Conservation (phyloP, 2,113 vertebrate genomes). For the Mola mola region DNA sequence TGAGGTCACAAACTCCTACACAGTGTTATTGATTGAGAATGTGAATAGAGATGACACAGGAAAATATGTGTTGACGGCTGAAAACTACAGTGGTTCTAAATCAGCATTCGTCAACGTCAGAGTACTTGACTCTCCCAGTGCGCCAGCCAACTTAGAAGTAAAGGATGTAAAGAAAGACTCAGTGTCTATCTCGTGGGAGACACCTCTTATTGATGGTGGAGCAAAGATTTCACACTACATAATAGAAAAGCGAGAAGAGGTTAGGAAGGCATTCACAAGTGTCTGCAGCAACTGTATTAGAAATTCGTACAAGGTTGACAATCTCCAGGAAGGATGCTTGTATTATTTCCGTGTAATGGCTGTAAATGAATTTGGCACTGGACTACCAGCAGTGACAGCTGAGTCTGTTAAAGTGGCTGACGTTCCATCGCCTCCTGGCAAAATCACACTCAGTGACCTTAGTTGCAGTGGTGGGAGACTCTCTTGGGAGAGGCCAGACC, state of each 20-base stretch:
- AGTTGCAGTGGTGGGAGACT: constrained; percentile 87
- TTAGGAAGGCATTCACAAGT: constrained; percentile 93
- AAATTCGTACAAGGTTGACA: constrained; percentile 91
- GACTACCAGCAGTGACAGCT: constrained; percentile 86
- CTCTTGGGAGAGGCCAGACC: constrained; percentile 96
- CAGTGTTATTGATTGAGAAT: constrained; percentile 94
- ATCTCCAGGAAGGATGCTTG: constrained; percentile 92
- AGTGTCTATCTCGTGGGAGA: constrained; percentile 91
- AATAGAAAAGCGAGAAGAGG: constrained; percentile 94
- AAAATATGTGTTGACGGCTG: constrained; percentile 91
- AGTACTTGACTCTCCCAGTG: constrained; percentile 94
- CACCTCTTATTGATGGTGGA: constrained; percentile 95
- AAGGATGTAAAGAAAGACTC: constrained; percentile 93
- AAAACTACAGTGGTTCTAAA: constrained; percentile 93
- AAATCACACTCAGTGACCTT: constrained; percentile 89
- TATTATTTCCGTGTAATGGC: constrained; percentile 96
- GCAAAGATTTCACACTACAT: constrained; percentile 96
- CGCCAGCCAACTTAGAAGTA: constrained; percentile 88
- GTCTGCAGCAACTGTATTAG: constrained; percentile 92
- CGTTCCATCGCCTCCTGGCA: constrained; percentile 90
- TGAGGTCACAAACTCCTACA: constrained; percentile 91
- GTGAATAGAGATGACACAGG: constrained; percentile 95
- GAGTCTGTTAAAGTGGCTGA: constrained; percentile 92
- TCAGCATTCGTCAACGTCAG: constrained; percentile 95
- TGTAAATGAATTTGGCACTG: constrained; percentile 93